phyloP scores from a whole-genome alignment of 2,888 invertebrate species.

The Ganaspis brasiliensis region DNA sequence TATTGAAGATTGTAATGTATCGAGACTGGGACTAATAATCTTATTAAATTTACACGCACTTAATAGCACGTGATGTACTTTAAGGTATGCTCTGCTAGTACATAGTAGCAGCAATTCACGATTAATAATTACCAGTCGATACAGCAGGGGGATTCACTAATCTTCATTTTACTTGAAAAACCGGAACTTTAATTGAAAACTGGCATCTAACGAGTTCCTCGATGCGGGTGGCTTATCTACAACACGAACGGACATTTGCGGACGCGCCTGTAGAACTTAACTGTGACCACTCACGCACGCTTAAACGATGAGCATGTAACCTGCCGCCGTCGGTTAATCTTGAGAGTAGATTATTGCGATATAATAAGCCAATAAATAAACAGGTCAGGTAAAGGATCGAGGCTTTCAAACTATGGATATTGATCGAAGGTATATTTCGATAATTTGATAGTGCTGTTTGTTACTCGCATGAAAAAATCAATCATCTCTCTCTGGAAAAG shows the following conservation, averaged over 20 bases:
- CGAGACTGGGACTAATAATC: conserved; percentile 7
- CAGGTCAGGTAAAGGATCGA: conserved; percentile 23
- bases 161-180: conserved; percentile 10
- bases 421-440: conserved; percentile 34
- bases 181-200: conserved; percentile 28
- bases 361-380: conserved; percentile 41
- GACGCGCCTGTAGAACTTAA: conserved; percentile 10
- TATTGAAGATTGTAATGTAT: conserved; percentile 7
- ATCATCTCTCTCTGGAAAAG: too few species aligned
- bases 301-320: conserved; percentile 40
- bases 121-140: conserved; percentile 17
- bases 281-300: conserved; percentile 40
- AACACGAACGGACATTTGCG: conserved; percentile 24
- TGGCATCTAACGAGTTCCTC: conserved; percentile 28
- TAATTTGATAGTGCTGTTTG: conserved; percentile 22
- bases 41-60: conserved; percentile 15
- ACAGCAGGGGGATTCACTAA: background rate
- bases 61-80: conserved; percentile 2
- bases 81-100: conserved; percentile 9
- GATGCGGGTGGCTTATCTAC: conserved; percentile 41
- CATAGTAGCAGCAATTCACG: conserved; percentile 7
- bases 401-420: conserved; percentile 27
- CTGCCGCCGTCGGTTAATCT: conserved; percentile 27
- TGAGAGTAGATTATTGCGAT: conserved; percentile 31
- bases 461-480: conserved; percentile 2